Conservation (phyloP, 2,113 vertebrate species). For the Calyptomena viridis region DNA sequence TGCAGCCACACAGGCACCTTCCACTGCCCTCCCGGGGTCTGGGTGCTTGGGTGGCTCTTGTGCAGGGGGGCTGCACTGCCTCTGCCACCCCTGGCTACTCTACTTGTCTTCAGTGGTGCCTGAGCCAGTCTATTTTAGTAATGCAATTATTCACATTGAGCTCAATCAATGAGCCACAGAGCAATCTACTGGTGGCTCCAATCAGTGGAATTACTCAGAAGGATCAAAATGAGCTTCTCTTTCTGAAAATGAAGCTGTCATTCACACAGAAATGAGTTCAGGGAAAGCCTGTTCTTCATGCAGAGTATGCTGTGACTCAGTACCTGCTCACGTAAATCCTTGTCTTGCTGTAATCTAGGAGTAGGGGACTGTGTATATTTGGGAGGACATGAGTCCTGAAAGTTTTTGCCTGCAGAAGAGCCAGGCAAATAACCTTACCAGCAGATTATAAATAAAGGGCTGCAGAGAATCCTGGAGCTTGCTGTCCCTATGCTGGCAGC, state of each 20-base stretch:
- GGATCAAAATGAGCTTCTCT: conserved; percentile 4
- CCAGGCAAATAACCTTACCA: neutral
- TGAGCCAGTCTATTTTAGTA: neutral
- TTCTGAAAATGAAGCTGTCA: neutral
- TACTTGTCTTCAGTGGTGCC: neutral
- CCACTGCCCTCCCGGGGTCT: neutral
- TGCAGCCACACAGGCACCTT: neutral
- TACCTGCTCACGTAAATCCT: neutral
- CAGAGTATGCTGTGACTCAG: neutral
- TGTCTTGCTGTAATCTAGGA: neutral
- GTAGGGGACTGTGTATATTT: neutral
- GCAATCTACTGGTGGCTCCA: conserved; percentile 15
- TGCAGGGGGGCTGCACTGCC: neutral
- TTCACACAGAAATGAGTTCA: neutral
- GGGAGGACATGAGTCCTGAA: neutral
- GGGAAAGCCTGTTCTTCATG: neutral
- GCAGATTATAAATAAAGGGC: neutral
- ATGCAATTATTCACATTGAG: conserved; percentile 5
- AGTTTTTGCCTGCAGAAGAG: neutral
- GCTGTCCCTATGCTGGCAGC: neutral
- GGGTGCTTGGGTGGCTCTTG: neutral
- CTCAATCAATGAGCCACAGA: conserved; percentile 10
- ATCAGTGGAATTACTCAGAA: conserved; percentile 31
- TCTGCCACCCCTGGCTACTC: neutral
- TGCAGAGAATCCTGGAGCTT: neutral